Base-by-base conservation (phyloP, 2,797 vertebrate genomes). In the Hemibagrus guttatus region DNA sequence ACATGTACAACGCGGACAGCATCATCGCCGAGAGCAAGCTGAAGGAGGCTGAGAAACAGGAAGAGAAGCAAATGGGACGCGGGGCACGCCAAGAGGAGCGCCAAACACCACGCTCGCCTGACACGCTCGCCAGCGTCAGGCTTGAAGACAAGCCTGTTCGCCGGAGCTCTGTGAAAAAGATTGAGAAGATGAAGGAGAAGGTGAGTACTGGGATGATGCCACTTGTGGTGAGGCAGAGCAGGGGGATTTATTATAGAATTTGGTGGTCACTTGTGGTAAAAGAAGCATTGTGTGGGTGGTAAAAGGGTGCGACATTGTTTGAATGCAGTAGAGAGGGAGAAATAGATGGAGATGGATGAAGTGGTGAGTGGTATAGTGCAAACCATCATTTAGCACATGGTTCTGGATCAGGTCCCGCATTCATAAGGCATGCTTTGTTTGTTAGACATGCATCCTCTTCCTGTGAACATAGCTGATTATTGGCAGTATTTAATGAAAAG, bases 151-250 rank as follows among this genome's bases (percentile, higher is more conserved):
- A 99, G 2, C 98, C 98, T 0, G 97, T 98, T 63, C 95, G 98
- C 0, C 96, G 98, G 66, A 99, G 98, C 94, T 99, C 98, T 0
- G 98, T 99, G 74, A 98, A 98, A 68, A 99, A 99, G 92, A 99
- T 99, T 0, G 98, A 99, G 93, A 99, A 99, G 91, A 99, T 99
- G 98, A 99, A 99, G 92, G 98, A 99, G 93, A 99, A 99, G 97
- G 98, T 99, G 88, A 54, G 59, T 26, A 8, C 69, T 31, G 14
- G 49, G 9, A 49, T 49, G 9, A 49, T 49, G 14, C 28, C n/a
- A n/a, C n/a, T n/a, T 8, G 56, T 56, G 35, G 78, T 61, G 35
- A 80, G 23, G 21, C 2, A 42, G 35, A 80, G 12, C 35, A 39
- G 35, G 35, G 35, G 58, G 78, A 8, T 59, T 12, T 39, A 11